Evolutionary conservation across 2,113 vertebrate genomes (phyloP), one percentile per base, ranked within the genome.

Genomic region (Boleophthalmus pectinirostris): DNA sequence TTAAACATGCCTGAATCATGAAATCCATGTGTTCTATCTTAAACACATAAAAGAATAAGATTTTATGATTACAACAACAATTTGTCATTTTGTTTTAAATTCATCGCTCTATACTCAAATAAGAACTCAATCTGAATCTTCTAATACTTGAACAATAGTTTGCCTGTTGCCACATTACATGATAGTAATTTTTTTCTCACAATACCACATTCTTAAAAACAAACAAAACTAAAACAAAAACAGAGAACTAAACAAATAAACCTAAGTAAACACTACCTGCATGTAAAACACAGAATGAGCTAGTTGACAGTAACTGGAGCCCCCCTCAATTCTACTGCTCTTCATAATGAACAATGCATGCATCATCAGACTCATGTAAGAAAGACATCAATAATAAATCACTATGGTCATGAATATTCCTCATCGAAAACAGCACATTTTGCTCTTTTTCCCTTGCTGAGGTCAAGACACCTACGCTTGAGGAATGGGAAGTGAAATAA

Each of bases 401-500:
- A 64, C 11, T 64, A 3, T 64, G 25, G 25, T 33, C 58, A 61
- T 61, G 58, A 61, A 61, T 38, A 38, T 35, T 38, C 33, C 33
- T 38, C 9, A 46, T 47, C 3, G 14, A 47, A 24, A 47, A 21
- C 10, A 24, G 43, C 20, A 4, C 38, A 66, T 47, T 66, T 66
- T 47, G 20, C 64, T 46, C 9, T 23, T 56, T 35, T 61, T 29
- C 16, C 13, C 25, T 33, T 23, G 11, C 58, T 56, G 49, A 15
- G 72, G 60, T 86, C 47, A 66, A 61, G 69, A 77, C 75, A 75
- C 23, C 66, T 20, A 65, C 70, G 71, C 33, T 43, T 63, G 3
- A 5, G 6, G 66, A 54, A 69, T 53, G 47, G 63, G 47, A 79
- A 60, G 24, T 76, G 47, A 73, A 74, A 80, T 79, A 64, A 77